These are phyloP conservation scores for Mystacornis crossleyi DNA, from an alignment of 2,113 vertebrate genomes.

Conservation along the genomic window DNA sequence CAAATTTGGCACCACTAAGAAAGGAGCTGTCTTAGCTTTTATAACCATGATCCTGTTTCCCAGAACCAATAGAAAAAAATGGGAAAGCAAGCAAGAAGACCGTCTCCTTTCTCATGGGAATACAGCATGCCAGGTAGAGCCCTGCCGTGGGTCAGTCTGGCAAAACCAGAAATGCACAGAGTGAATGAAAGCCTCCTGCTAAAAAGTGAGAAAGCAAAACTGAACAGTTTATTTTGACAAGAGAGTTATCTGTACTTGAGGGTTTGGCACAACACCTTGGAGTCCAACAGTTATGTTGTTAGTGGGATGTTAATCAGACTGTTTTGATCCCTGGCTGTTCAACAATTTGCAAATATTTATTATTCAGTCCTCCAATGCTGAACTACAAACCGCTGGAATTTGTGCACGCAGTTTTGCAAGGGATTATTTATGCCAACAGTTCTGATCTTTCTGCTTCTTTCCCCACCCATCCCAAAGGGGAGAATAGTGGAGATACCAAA, in stretches of 20 bases:
- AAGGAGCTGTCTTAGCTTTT: neutral
- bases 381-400: neutral
- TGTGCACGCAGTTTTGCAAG: neutral
- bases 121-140: neutral
- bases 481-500: neutral
- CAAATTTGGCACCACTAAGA: neutral
- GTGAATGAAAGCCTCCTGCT: neutral
- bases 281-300: neutral
- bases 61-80: neutral
- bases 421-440: neutral
- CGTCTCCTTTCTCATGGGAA: neutral
- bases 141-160: neutral
- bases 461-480: neutral
- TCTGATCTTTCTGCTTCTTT: neutral
- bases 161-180: neutral
- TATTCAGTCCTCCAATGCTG: neutral
- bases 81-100: neutral
- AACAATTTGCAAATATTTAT: neutral
- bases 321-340: neutral
- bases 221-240: neutral
- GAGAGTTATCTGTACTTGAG: neutral
- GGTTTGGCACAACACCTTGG: neutral
- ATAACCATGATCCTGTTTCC: neutral
- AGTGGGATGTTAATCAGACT: neutral
- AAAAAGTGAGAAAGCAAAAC: neutral